A percentile compares a stretch with the other conserved stretches of the same genome.
phyloP scores from a whole-genome alignment of 1,140 invertebrate species.

The Magallana ariakensis region DNA sequence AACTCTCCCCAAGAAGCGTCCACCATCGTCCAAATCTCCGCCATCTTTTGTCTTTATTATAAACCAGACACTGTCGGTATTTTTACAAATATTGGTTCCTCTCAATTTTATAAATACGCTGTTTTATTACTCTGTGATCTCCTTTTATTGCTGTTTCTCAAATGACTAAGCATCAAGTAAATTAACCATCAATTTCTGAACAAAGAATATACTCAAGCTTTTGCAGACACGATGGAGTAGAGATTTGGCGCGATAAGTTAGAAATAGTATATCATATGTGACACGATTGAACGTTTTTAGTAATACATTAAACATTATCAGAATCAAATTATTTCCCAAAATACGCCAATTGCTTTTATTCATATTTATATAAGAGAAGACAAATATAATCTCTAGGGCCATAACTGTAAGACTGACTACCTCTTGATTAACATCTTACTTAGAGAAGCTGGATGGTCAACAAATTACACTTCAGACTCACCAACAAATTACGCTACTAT shows the following conservation, averaged over 20 bases:
- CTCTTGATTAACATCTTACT: no score
- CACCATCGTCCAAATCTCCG: not conserved
- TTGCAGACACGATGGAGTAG: not conserved
- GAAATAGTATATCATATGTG: not conserved
- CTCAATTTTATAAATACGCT: slow-evolving; percentile 24
- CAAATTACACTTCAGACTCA: no score
- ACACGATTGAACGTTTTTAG: not conserved
- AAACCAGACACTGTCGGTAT: slow-evolving; percentile 1
- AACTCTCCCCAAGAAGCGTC: slow-evolving; percentile 3
- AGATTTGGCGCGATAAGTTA: slow-evolving; percentile 5
- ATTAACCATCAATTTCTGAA: slow-evolving; percentile 19
- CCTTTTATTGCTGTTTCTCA: slow-evolving; percentile 6
- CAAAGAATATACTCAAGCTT: not conserved
- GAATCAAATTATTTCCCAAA: not conserved
- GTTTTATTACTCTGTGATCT: slow-evolving; percentile 29
- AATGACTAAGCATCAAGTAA: slow-evolving; percentile 12
- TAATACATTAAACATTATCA: slow-evolving; percentile 7
- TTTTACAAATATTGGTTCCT: slow-evolving; percentile 2
- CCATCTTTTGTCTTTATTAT: slow-evolving; percentile 17
- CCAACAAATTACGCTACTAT: no score
- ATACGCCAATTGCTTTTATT: no score
- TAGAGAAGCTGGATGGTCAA: no score
- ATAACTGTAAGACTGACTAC: no score
- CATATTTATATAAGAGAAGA: no score
- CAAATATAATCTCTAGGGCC: no score